phyloP scores from a whole-genome alignment of 2,113 vertebrate genomes.

The Sceloporus undulatus region DNA sequence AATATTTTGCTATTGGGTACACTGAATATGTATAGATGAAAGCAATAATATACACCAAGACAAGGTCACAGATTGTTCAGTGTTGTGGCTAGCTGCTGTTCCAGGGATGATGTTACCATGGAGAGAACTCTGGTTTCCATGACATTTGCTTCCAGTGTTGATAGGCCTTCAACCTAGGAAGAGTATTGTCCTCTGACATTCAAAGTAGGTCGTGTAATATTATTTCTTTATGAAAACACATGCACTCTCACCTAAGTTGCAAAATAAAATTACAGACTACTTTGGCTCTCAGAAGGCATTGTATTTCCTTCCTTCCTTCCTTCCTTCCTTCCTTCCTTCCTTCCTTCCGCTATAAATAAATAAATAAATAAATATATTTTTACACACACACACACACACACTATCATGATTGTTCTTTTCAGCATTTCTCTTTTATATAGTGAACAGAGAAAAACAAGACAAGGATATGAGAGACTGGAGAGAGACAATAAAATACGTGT shows the following conservation, averaged over 20 bases:
- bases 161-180: slow-evolving; percentile 72
- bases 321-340: too few relatives aligned
- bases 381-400: background rate
- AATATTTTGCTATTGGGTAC: slow-evolving; percentile 59
- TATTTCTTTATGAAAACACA: slow-evolving; percentile 49
- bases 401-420: background rate
- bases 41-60: slow-evolving; percentile 67
- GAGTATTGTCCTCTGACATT: slow-evolving; percentile 69
- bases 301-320: background rate
- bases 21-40: slow-evolving; percentile 68
- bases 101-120: slow-evolving; percentile 79
- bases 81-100: slow-evolving; percentile 69
- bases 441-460: background rate
- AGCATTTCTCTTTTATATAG: background rate
- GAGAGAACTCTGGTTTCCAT: slow-evolving; percentile 84
- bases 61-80: slow-evolving; percentile 68
- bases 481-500: background rate
- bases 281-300: background rate
- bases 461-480: background rate
- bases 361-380: too few relatives aligned
- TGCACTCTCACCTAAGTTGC: slow-evolving; percentile 45
- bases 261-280: slow-evolving; percentile 43
- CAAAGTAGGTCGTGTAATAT: slow-evolving; percentile 61
- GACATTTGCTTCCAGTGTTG: slow-evolving; percentile 81
- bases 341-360: too few relatives aligned